Percentiles rank a stretch among this genome's conserved stretches.
Conservation (phyloP, 2,113 vertebrate genomes). For the Podiceps cristatus region DNA sequence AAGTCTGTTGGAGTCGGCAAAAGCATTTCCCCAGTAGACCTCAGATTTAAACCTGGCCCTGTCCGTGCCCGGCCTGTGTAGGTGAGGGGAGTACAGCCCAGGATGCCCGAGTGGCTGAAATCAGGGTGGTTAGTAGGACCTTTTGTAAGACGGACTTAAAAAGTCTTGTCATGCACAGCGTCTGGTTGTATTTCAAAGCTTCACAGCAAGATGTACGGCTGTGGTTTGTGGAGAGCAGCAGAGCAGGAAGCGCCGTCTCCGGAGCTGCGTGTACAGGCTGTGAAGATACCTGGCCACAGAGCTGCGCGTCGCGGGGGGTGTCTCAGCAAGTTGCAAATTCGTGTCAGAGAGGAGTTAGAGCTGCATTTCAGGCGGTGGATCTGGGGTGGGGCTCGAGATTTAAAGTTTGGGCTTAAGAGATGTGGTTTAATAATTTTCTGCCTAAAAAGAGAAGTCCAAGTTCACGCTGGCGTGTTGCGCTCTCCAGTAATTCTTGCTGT, state of each 20-base stretch:
- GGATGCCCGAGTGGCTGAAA: background rate
- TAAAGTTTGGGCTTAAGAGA: background rate
- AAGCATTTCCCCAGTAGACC: background rate
- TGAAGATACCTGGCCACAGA: background rate
- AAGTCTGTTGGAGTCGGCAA: background rate
- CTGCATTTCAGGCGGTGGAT: background rate
- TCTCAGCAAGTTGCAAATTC: background rate
- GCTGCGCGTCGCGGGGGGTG: background rate
- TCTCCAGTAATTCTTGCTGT: background rate
- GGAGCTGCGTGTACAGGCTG: background rate
- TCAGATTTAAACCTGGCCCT: background rate
- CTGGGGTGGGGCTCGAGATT: background rate
- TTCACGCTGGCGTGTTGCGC: background rate
- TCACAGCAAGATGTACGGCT: background rate
- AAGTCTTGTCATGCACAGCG: background rate
- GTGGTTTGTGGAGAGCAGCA: background rate
- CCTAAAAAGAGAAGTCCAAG: background rate
- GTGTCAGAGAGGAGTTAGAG: background rate
- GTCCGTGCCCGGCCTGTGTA: accelerated
- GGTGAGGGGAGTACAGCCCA: background rate
- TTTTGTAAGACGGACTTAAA: background rate
- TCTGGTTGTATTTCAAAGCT: background rate
- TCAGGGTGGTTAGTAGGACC: background rate
- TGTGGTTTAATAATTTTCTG: background rate
- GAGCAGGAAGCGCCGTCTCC: background rate